These are phyloP conservation scores for Protobothrops mucrosquamatus DNA, from an alignment of 2,113 vertebrate species.

Conservation along the genomic window DNA sequence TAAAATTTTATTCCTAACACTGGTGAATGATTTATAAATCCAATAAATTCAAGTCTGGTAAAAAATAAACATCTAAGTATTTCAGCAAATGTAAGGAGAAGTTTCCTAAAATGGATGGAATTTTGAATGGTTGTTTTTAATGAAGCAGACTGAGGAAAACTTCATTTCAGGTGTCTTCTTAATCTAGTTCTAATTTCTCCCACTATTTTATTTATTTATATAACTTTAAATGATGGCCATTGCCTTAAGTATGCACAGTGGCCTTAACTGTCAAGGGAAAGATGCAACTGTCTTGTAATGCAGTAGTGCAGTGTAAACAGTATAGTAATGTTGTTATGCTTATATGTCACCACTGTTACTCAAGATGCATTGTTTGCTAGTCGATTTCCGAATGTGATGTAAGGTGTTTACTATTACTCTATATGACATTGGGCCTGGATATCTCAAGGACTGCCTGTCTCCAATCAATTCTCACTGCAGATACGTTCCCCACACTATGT, in stretches of 20 bases:
- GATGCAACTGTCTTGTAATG: background rate
- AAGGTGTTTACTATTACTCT: background rate
- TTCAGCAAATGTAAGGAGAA: background rate
- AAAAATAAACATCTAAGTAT: background rate
- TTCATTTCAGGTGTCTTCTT: background rate
- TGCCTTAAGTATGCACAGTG: background rate
- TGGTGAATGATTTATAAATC: background rate
- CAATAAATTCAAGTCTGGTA: background rate
- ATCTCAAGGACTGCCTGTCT: background rate
- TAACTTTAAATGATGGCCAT: background rate
- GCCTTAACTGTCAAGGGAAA: background rate
- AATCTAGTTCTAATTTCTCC: background rate
- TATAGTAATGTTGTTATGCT: background rate
- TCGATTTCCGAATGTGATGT: background rate
- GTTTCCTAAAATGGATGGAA: background rate
- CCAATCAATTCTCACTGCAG: background rate
- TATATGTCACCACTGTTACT: background rate
- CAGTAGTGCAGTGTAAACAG: background rate
- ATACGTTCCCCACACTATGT: background rate
- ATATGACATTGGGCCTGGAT: background rate
- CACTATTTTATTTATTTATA: background rate
- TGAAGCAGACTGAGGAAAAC: background rate
- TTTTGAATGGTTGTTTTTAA: background rate
- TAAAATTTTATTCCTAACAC: too few species aligned
- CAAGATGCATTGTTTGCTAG: background rate